A percentile compares a stretch with the other conserved stretches of the same genome.
phyloP scores from a whole-genome alignment of 1,140 invertebrate species.

The Caerostris darwini region DNA sequence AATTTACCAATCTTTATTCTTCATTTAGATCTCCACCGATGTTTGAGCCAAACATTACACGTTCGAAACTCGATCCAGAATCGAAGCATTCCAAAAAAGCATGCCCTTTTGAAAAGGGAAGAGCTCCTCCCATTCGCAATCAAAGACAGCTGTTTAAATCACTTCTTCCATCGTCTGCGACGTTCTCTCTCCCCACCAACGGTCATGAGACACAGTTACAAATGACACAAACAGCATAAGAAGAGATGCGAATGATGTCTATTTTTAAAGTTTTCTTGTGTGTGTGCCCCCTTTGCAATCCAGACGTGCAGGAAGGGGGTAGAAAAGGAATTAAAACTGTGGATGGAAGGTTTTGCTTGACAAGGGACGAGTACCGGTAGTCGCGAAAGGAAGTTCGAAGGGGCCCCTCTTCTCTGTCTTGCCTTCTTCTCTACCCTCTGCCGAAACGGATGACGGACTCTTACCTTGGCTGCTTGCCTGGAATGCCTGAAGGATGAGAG shows the following conservation, averaged over 20 bases:
- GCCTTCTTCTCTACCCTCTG: background rate
- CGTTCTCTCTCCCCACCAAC: conserved; percentile 17
- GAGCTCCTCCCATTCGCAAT: background rate
- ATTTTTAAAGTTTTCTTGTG: conserved; percentile 11
- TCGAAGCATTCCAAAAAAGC: background rate
- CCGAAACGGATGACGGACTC: conserved; percentile 46
- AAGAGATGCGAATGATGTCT: background rate
- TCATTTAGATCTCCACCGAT: background rate
- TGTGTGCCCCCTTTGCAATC: background rate
- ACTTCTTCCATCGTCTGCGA: conserved; percentile 1
- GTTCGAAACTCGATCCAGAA: background rate
- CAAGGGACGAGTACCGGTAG: conserved; percentile 55
- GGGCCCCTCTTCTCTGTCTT: background rate
- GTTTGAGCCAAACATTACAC: background rate
- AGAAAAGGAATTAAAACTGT: conserved; percentile 54
- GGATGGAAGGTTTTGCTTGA: conserved; percentile 12
- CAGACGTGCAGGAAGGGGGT: conserved; percentile 3
- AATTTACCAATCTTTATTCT: too few species aligned
- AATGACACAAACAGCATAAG: conserved; percentile 60
- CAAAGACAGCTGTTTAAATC: conserved; percentile 43
- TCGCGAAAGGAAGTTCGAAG: conserved; percentile 29
- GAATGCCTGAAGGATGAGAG: conserved; percentile 50
- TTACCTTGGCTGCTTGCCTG: conserved; percentile 47
- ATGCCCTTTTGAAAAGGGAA: background rate
- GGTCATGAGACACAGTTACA: conserved; percentile 58